Conservation (phyloP, 2,113 vertebrate species). For the Festucalex cinctus region DNA sequence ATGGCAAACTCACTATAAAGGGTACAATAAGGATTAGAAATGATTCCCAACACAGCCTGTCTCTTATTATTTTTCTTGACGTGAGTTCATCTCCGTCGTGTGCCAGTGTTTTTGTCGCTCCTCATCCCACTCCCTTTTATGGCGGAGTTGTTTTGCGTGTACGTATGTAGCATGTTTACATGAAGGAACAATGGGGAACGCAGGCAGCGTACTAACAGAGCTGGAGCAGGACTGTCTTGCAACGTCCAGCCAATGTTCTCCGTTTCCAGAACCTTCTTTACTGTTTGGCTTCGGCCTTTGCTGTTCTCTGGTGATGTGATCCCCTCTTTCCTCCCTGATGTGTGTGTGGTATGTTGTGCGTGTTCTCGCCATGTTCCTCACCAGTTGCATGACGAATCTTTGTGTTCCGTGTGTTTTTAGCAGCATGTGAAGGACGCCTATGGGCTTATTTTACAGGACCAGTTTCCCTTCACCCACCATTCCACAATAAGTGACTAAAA, state of each 20-base stretch:
- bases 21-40: background rate
- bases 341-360: slow-evolving; percentile 24
- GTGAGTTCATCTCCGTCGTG: slow-evolving; percentile 14
- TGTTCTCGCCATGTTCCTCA: slow-evolving; percentile 34
- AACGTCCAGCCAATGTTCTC: slow-evolving; percentile 47
- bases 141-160: slow-evolving; percentile 35
- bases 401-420: slow-evolving; percentile 39
- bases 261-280: slow-evolving; percentile 59
- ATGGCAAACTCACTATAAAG: background rate
- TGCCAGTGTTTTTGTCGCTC: slow-evolving; percentile 44
- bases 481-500: slow-evolving; percentile 5
- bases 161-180: slow-evolving; percentile 69
- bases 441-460: slow-evolving; percentile 20
- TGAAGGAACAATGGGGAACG: slow-evolving; percentile 44
- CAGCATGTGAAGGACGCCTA: slow-evolving; percentile 58
- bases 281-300: slow-evolving; percentile 54
- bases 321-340: slow-evolving; percentile 8
- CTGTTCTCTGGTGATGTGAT: slow-evolving; percentile 62
- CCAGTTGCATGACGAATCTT: slow-evolving; percentile 59
- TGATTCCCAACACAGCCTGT: background rate
- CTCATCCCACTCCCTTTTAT: slow-evolving; percentile 27
- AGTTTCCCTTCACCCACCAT: slow-evolving; percentile 9
- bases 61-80: slow-evolving; percentile 6
- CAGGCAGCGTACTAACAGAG: slow-evolving; percentile 34
- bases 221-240: slow-evolving; percentile 35